Conservation (phyloP, 2,797 vertebrate genomes). For the Lophius americanus region DNA sequence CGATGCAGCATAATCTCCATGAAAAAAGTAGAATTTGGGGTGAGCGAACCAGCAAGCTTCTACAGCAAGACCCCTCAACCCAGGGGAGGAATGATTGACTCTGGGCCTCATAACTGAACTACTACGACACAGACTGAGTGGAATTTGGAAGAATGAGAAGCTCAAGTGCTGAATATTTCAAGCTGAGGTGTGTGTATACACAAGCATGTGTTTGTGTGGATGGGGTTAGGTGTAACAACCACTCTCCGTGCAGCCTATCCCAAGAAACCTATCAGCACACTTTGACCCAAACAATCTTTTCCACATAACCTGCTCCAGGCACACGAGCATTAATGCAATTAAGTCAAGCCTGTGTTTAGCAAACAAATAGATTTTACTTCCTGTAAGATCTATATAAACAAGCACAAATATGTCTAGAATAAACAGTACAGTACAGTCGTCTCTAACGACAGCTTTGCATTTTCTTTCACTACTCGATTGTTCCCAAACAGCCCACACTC, state of each 20-base stretch:
- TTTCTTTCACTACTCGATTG: constrained; percentile 15
- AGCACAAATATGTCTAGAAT: no score
- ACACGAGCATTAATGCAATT: constrained; percentile 38
- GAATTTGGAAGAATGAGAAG: constrained; percentile 43
- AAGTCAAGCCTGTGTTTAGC: constrained; percentile 39
- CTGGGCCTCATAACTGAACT: constrained; percentile 39
- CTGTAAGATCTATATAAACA: no score
- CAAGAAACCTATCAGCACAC: background rate
- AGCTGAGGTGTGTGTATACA: constrained; percentile 11
- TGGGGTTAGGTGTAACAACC: constrained; percentile 31
- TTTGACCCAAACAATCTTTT: constrained; percentile 66
- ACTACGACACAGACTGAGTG: constrained; percentile 41
- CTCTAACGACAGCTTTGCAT: constrained; percentile 21
- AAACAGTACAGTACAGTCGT: no score
- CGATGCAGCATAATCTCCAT: constrained; percentile 74
- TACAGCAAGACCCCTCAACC: constrained; percentile 35
- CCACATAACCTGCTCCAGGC: constrained; percentile 56
- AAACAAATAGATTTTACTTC: constrained; percentile 18
- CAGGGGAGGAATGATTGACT: constrained; percentile 41
- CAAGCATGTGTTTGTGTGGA: constrained; percentile 21
- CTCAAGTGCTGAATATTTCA: constrained; percentile 64
- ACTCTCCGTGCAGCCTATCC: constrained; percentile 61
- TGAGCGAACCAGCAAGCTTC: constrained; percentile 52
- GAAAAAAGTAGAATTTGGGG: constrained; percentile 57
- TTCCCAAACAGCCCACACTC: constrained; percentile 46